Percentiles rank a stretch among this genome's conserved stretches.
phyloP scores from a whole-genome alignment of 2,888 invertebrate species.

The Piscicola geometra region DNA sequence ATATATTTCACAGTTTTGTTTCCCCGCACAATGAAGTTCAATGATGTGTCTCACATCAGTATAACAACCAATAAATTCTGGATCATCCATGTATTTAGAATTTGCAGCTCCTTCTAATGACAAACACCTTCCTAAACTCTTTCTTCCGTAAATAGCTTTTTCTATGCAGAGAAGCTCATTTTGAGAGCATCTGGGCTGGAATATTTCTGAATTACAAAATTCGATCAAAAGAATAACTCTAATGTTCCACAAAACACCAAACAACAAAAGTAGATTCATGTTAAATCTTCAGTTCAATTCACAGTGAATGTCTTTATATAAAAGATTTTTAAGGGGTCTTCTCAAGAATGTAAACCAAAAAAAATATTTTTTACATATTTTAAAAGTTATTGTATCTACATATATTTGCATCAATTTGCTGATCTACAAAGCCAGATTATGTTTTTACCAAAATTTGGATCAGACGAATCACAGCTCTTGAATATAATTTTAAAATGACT shows the following conservation, averaged over 20 bases:
- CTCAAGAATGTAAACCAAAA: no score
- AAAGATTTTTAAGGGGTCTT: no score
- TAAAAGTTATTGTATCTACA: neutral
- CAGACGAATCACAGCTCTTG: no score
- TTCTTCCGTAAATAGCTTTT: slow-evolving; percentile 27
- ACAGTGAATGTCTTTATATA: no score
- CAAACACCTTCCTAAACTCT: slow-evolving; percentile 22
- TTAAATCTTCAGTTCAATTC: no score
- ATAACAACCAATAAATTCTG: slow-evolving; percentile 25
- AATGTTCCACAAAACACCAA: neutral
- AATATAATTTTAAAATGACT: no score
- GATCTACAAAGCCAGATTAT: no score
- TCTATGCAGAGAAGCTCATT: slow-evolving; percentile 8
- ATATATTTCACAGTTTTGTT: slow-evolving; percentile 23
- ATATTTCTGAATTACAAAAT: slow-evolving; percentile 31
- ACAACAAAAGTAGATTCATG: neutral
- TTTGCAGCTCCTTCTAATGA: neutral
- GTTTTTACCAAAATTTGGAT: no score
- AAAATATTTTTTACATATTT: no score
- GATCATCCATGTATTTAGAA: neutral
- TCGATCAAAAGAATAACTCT: neutral
- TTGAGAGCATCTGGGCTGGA: slow-evolving; percentile 17
- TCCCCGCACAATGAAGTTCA: slow-evolving; percentile 20
- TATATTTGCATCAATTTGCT: neutral
- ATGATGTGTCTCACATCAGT: slow-evolving; percentile 25